Evolutionary conservation across 2,113 vertebrate genomes (phyloP).

Genomic region (Peromyscus leucopus): DNA sequence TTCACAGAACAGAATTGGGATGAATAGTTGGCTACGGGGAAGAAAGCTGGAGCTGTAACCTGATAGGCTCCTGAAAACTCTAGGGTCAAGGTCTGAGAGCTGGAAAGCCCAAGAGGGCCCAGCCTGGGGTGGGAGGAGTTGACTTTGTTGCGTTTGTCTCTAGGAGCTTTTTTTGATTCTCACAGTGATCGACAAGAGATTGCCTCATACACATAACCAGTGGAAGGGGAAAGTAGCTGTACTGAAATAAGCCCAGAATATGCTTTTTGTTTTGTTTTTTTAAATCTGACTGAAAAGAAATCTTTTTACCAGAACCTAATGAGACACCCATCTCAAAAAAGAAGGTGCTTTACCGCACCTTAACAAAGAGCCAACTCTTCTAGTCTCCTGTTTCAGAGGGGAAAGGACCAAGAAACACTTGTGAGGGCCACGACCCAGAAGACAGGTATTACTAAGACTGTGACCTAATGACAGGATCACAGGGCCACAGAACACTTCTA

Average conservation of each 20-base stretch:
- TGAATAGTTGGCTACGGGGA: not conserved
- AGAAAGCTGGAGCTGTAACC: not conserved
- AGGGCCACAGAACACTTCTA: not conserved
- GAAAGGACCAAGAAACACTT: not conserved
- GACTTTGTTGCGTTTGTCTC: not conserved
- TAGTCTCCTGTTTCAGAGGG: not conserved
- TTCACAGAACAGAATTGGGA: not conserved
- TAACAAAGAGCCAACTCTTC: not conserved
- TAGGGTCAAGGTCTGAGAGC: not conserved
- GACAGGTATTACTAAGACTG: not conserved
- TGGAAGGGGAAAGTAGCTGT: not conserved
- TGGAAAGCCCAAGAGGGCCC: not conserved
- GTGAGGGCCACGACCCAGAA: not conserved
- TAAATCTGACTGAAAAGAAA: conserved; percentile 32
- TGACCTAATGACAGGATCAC: not conserved
- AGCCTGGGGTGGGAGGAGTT: not conserved
- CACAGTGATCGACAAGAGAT: not conserved
- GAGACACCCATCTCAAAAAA: not conserved
- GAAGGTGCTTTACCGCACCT: not conserved
- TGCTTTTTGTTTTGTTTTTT: no score
- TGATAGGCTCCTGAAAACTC: not conserved
- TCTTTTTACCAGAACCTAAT: not conserved
- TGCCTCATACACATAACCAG: not conserved
- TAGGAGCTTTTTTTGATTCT: not conserved
- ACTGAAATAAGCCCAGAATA: not conserved